phyloP scores from a whole-genome alignment of 2,113 vertebrate species.

The Hyla sarda region DNA sequence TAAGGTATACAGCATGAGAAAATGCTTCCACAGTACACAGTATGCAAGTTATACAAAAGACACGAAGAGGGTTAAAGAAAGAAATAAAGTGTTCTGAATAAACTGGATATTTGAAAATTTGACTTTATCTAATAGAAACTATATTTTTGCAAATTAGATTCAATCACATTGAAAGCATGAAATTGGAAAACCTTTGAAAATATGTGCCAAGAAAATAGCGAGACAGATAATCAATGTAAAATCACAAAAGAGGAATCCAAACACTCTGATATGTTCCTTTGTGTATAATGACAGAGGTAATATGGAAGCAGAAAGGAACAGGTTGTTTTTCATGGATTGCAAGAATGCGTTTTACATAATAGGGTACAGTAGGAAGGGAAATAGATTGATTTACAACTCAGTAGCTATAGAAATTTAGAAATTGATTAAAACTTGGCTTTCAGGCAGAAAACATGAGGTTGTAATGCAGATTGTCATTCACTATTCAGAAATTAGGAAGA shows the following conservation, averaged over 20 bases:
- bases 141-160: constrained; percentile 60
- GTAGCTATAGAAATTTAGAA: constrained; percentile 52
- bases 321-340: constrained; percentile 46
- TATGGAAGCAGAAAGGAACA: constrained; percentile 20
- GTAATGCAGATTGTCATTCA: constrained; percentile 59
- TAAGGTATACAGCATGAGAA: background rate
- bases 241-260: constrained; percentile 57
- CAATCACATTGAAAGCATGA: constrained; percentile 59
- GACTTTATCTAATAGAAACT: constrained; percentile 50
- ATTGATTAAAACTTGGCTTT: constrained; percentile 58
- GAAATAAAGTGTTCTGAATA: constrained; percentile 17
- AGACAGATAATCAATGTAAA: constrained; percentile 52
- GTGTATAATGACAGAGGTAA: constrained; percentile 47
- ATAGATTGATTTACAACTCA: constrained; percentile 58
- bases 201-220: constrained; percentile 48
- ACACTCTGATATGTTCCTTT: constrained; percentile 53
- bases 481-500: constrained; percentile 52
- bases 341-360: constrained; percentile 52
- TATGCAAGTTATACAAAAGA: background rate
- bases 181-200: constrained; percentile 60
- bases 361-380: constrained; percentile 32
- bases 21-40: background rate
- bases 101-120: constrained; percentile 48
- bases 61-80: constrained; percentile 24
- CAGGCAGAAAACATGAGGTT: constrained; percentile 56